Conservation (phyloP, 2,888 invertebrate genomes). For the Artemia sinica region DNA sequence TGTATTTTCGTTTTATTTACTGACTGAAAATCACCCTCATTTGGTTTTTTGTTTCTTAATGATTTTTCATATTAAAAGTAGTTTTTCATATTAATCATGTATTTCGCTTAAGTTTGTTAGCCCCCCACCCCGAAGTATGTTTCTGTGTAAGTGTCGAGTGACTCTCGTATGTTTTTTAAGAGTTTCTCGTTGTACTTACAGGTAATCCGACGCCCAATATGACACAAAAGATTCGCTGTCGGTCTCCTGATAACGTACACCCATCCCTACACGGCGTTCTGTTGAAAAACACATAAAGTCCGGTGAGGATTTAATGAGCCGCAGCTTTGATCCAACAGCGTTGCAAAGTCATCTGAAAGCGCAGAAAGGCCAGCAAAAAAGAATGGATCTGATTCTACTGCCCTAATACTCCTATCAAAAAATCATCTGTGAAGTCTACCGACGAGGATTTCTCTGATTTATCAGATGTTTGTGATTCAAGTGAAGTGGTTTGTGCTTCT, state of each 20-base stretch:
- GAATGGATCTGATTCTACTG: background rate
- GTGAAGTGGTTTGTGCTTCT: conserved; percentile 7
- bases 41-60: too few species aligned
- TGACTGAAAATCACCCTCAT: too few species aligned
- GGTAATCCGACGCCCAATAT: background rate
- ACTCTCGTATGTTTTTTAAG: too few species aligned
- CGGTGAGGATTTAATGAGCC: background rate
- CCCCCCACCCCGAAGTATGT: too few species aligned
- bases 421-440: background rate
- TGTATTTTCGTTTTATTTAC: too few species aligned
- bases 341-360: background rate
- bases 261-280: conserved; percentile 5
- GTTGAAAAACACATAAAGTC: background rate
- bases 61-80: too few species aligned
- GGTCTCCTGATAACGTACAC: background rate
- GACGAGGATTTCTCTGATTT: conserved; percentile 1
- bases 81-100: too few species aligned
- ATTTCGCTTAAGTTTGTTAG: too few species aligned
- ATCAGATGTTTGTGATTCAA: background rate
- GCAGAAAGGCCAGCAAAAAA: background rate
- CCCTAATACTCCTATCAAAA: background rate
- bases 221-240: background rate
- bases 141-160: too few species aligned
- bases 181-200: background rate
- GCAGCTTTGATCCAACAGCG: background rate